Base-by-base conservation (phyloP, 2,113 vertebrate genomes). In the Ictalurus punctatus region DNA sequence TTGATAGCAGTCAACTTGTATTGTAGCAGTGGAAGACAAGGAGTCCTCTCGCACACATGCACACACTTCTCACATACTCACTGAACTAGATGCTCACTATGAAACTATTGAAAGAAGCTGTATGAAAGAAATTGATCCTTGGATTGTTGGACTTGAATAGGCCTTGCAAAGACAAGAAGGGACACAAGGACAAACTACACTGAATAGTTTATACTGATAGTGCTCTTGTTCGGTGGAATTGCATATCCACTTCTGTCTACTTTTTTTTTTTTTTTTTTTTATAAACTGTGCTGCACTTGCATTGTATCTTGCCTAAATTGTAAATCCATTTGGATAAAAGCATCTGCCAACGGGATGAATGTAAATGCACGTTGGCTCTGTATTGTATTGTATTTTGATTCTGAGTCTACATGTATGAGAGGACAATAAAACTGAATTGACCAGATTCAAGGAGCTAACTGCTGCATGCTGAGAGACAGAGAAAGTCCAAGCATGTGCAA, bases 1-100 rank as follows among this genome's bases (percentile, higher is more conserved):
- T 96, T 95, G 97, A 97, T 97, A 98, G 97, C 96, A 95, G 95
- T 94, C 91, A 94, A 94, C 95, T 96, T 96, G 95, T 93, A 95
- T 95, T 96, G 95, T 96, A 95, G 94, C 93, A 85, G 89, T 93
- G n/a, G 25, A 61, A n/a, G 74, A 80, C 61, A 80, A 65, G 59
- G 81, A 80, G 71, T n/a, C 80, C 87, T 65, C 58, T 30, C 65
- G 6, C 63, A 37, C 90, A 95, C 95, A 96, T 93, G 88, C 94
- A 90, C 90, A 91, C 67, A 71, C 82, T 93, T 90, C 37, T 40
- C 73, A 86, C 58, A 58, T 40, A 44, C 56, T 63, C 58, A 79
- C 78, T 56, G 48, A 81, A 23, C 37, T n/a, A 52, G 63, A 69
- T 67, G 6, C 61, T 84, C n/a, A 48, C 14, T 23, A 34, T 19